These are phyloP conservation scores for Oceanites oceanicus DNA, from an alignment of 2,113 vertebrate genomes.

Conservation along the genomic window DNA sequence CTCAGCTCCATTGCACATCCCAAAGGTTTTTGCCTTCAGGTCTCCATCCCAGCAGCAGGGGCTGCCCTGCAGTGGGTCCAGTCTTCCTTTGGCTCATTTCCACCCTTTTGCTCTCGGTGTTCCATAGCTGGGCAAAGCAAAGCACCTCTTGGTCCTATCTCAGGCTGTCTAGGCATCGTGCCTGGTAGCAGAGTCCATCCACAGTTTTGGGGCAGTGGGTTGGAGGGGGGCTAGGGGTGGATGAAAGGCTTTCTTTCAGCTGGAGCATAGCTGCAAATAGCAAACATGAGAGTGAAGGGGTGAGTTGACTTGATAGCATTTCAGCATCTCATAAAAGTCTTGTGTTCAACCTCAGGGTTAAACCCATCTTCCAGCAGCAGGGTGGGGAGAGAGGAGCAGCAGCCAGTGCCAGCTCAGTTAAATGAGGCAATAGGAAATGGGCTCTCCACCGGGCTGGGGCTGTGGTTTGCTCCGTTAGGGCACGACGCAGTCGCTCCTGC, in stretches of 20 bases:
- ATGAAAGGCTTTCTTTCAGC: background rate
- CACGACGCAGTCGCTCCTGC: rapidly evolving
- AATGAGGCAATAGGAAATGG: background rate
- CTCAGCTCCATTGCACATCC: rapidly evolving
- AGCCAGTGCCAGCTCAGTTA: background rate
- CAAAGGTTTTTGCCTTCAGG: background rate
- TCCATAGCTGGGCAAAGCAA: background rate
- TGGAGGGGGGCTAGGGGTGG: rapidly evolving
- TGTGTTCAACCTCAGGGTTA: background rate
- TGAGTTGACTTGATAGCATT: background rate
- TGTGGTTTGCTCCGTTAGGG: background rate
- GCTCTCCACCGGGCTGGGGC: background rate
- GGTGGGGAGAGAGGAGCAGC: background rate
- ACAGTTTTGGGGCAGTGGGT: background rate
- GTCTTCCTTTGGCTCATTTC: background rate
- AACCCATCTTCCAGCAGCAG: background rate
- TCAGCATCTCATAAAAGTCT: background rate
- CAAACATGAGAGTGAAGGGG: rapidly evolving
- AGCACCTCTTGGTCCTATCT: background rate
- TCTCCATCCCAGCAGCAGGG: background rate
- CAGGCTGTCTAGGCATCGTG: background rate
- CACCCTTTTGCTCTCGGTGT: background rate
- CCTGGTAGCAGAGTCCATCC: background rate
- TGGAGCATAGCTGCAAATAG: background rate
- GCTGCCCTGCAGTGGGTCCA: rapidly evolving